Percentiles rank a stretch among this genome's conserved stretches.
phyloP scores from a whole-genome alignment of 1,140 invertebrate species.

The Stegodyphus mimosarum region DNA sequence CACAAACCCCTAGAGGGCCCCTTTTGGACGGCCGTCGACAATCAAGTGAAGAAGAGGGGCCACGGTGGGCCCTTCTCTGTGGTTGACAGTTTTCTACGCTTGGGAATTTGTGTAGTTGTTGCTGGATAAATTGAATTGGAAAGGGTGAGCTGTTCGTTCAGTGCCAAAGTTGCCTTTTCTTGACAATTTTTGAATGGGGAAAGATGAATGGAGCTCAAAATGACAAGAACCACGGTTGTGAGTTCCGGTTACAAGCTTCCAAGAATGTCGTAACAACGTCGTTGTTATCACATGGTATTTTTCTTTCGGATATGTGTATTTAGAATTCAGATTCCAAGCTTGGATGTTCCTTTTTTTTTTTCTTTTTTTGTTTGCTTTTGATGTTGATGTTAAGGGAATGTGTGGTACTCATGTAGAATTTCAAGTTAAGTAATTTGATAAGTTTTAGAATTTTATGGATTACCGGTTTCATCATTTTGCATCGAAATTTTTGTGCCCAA shows the following conservation, averaged over 20 bases:
- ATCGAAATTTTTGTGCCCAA: no score
- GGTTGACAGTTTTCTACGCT: constrained; percentile 40
- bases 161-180: no score
- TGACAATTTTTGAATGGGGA: not conserved
- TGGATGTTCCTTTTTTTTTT: no score
- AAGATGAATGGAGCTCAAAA: not conserved
- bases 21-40: not conserved
- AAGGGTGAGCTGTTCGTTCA: constrained; percentile 11
- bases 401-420: no score
- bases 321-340: no score
- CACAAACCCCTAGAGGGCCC: constrained; percentile 11
- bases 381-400: no score
- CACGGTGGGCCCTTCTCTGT: not conserved
- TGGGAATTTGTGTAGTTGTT: constrained; percentile 16
- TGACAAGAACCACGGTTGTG: constrained; percentile 26
- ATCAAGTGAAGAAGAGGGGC: constrained; percentile 7
- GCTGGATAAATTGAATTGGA: constrained; percentile 41
- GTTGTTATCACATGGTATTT: no score
- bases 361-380: no score
- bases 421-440: no score
- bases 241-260: constrained; percentile 35
- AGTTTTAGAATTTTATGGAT: no score
- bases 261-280: not conserved
- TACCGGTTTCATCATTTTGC: no score
- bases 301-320: no score